These are phyloP conservation scores for Meandrina meandrites DNA, from an alignment of 92 coral and sea anemone genomes.

Conservation along the genomic window DNA sequence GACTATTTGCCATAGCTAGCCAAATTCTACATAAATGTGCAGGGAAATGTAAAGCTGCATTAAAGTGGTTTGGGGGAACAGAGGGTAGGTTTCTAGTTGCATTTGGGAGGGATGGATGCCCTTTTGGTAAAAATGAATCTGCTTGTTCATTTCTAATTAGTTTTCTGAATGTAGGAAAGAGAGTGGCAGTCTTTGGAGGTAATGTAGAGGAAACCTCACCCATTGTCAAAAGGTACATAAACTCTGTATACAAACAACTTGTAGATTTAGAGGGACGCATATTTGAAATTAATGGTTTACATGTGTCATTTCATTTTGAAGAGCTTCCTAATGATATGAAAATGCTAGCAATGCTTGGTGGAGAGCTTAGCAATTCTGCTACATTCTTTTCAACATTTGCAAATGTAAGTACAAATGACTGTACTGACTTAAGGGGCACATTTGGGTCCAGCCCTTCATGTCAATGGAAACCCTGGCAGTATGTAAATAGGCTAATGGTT, in stretches of 20 bases:
- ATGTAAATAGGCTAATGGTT: conserved; percentile 22
- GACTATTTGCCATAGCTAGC: conserved; percentile 72
- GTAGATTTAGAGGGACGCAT: conserved; percentile 64
- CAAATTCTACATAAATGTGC: conserved; percentile 48
- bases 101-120: conserved; percentile 80
- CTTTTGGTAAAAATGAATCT: conserved; percentile 70
- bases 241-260: conserved; percentile 60
- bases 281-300: conserved; percentile 67
- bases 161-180: conserved; percentile 70
- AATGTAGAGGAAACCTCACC: conserved; percentile 68
- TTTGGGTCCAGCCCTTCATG: conserved; percentile 44
- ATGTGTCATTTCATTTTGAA: conserved; percentile 59
- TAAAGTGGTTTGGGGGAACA: conserved; percentile 84
- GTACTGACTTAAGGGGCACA: conserved; percentile 46
- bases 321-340: conserved; percentile 80
- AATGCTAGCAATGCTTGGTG: conserved; percentile 86
- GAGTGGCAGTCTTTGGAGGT: conserved; percentile 77
- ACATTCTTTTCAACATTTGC: conserved; percentile 73
- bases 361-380: conserved; percentile 70
- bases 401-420: conserved; percentile 56
- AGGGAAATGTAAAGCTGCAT: conserved; percentile 48
- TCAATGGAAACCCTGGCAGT: conserved; percentile 68
- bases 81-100: conserved; percentile 72
- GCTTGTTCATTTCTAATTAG: conserved; percentile 73
- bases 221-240: conserved; percentile 62